Percentiles rank a stretch among this genome's conserved stretches.
Evolutionary conservation across 2,888 invertebrate genomes (phyloP).

Genomic region (Xestia rhomboidea): DNA sequence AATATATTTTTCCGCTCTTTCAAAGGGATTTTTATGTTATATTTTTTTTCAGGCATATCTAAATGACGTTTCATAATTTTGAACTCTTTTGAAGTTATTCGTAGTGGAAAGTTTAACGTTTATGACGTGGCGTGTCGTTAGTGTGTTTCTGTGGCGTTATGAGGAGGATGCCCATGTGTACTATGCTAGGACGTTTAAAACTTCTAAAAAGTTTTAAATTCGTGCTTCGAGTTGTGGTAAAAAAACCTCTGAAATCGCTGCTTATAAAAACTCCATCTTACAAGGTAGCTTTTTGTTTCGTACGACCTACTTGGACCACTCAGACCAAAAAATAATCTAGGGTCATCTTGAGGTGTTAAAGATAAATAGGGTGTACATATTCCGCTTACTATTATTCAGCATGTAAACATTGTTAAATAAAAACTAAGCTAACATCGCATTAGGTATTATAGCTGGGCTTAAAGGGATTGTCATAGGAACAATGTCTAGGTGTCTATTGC

Average conservation of each 20-base stretch:
- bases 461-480: background rate
- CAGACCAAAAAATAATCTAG: background rate
- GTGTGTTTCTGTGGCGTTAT: constrained; percentile 18
- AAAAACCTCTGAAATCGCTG: background rate
- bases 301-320: background rate
- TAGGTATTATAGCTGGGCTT: too few relatives aligned
- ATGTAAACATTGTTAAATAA: too few relatives aligned
- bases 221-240: background rate
- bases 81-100: constrained; percentile 57
- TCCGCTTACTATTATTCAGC: too few relatives aligned
- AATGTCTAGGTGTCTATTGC: background rate
- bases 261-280: background rate
- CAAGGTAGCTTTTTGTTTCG: background rate
- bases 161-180: background rate
- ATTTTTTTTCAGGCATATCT: constrained; percentile 56
- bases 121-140: constrained; percentile 45
- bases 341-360: too few relatives aligned
- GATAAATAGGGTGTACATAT: too few relatives aligned
- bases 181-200: background rate
- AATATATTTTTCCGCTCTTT: constrained; percentile 65
- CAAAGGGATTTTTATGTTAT: constrained; percentile 65
- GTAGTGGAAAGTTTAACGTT: constrained; percentile 52
- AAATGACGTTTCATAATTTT: constrained; percentile 66
- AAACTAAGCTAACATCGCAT: too few relatives aligned
- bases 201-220: background rate